Conservation (phyloP, 2,113 vertebrate species). For the Megaptera novaeangliae region DNA sequence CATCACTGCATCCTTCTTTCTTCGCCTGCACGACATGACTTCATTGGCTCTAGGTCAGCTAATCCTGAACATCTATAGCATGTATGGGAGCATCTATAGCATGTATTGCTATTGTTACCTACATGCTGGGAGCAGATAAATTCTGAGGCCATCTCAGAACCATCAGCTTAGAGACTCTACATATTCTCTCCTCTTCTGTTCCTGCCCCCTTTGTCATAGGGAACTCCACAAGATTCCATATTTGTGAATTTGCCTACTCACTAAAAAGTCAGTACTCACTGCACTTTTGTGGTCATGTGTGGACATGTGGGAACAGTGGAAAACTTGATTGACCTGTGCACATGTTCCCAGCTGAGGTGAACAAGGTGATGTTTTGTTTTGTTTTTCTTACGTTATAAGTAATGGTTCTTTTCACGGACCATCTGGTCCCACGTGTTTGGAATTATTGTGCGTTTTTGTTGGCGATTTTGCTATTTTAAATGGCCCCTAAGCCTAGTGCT, state of each 20-base stretch:
- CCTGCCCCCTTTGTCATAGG: background rate
- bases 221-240: background rate
- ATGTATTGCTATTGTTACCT: background rate
- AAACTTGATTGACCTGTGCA: background rate
- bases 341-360: background rate
- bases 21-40: accelerated
- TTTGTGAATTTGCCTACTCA: background rate
- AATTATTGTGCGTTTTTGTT: background rate
- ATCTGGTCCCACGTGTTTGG: background rate
- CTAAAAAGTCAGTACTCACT: background rate
- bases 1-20: background rate
- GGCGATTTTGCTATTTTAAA: background rate
- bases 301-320: background rate
- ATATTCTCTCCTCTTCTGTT: background rate
- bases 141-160: background rate
- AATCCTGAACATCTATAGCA: background rate
- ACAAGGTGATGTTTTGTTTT: background rate
- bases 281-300: background rate
- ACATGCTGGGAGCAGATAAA: background rate
- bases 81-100: background rate
- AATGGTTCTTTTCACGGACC: background rate
- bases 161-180: background rate
- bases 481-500: background rate
- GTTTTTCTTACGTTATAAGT: background rate
- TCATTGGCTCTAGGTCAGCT: background rate